Percentiles rank a stretch among this genome's conserved stretches.
phyloP scores from a whole-genome alignment of 92 coral and sea anemone genomes.

The Porites cylindrica region DNA sequence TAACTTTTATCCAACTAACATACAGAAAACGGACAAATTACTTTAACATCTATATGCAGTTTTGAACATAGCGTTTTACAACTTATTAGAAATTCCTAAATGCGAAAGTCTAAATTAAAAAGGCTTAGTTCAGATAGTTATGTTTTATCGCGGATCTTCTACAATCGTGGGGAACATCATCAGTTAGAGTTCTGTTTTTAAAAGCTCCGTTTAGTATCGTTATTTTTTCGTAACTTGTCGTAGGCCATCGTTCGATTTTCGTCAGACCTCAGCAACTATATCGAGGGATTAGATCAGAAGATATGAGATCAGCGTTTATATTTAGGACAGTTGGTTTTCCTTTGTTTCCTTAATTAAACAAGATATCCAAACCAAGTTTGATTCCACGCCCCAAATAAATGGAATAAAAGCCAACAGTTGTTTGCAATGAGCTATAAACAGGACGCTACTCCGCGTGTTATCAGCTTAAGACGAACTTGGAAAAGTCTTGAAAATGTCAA shows the following conservation, averaged over 20 bases:
- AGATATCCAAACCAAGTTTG: constrained; percentile 8
- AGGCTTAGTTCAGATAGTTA: too few species aligned
- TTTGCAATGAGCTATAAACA: constrained; percentile 50
- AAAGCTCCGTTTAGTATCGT: not conserved
- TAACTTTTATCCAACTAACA: too few species aligned
- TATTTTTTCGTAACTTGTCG: not conserved
- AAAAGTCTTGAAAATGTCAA: constrained; percentile 87
- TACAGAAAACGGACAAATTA: too few species aligned
- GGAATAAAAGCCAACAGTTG: constrained; percentile 18
- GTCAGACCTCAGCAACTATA: not conserved
- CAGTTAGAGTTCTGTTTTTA: not conserved
- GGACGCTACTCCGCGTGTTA: not conserved
- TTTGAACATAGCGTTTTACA: too few species aligned
- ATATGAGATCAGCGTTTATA: constrained; percentile 37
- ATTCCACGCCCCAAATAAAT: constrained; percentile 38
- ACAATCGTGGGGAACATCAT: too few species aligned
- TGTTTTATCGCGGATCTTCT: too few species aligned
- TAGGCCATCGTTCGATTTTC: constrained; percentile 2
- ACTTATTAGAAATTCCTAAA: too few species aligned
- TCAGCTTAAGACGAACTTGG: constrained; percentile 76
- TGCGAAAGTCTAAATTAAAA: too few species aligned
- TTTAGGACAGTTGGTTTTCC: constrained; percentile 1
- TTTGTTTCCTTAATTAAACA: not conserved
- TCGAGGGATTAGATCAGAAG: constrained; percentile 1
- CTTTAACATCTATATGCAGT: too few species aligned